These are phyloP conservation scores for Rhagologus leucostigma DNA, from an alignment of 2,113 vertebrate species.

Conservation along the genomic window DNA sequence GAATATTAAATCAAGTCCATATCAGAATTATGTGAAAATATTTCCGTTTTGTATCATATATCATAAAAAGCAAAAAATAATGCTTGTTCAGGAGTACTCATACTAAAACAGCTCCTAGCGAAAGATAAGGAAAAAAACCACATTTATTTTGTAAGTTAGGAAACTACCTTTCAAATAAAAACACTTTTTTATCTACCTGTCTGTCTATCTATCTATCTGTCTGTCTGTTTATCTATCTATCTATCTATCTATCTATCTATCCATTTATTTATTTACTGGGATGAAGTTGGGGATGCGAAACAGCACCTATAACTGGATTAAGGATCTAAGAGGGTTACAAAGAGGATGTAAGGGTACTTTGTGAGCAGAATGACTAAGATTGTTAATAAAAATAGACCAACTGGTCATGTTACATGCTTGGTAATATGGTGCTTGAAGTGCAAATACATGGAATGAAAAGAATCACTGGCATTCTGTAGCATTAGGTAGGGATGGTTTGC, in stretches of 20 bases:
- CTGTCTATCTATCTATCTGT: accelerated
- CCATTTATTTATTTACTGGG: neutral
- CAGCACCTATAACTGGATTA: constrained; percentile 2
- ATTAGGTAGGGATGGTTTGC: neutral
- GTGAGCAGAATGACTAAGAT: neutral
- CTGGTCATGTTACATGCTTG: neutral
- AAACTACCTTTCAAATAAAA: neutral
- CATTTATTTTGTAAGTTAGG: neutral
- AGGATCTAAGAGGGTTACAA: neutral
- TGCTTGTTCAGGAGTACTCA: neutral
- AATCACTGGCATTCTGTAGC: neutral
- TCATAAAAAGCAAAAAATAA: neutral
- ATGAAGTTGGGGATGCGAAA: neutral
- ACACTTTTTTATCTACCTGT: neutral
- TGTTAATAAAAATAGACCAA: constrained; percentile 5
- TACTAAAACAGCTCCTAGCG: neutral
- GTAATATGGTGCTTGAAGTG: neutral
- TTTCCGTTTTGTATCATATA: neutral
- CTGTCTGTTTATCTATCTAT: neutral
- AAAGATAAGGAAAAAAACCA: neutral
- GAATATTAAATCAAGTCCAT: neutral
- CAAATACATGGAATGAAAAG: neutral
- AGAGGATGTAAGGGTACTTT: neutral
- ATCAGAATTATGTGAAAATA: neutral
- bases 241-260: neutral